phyloP scores from a whole-genome alignment of 1,140 invertebrate genomes.

The Cyclargus thomasi region DNA sequence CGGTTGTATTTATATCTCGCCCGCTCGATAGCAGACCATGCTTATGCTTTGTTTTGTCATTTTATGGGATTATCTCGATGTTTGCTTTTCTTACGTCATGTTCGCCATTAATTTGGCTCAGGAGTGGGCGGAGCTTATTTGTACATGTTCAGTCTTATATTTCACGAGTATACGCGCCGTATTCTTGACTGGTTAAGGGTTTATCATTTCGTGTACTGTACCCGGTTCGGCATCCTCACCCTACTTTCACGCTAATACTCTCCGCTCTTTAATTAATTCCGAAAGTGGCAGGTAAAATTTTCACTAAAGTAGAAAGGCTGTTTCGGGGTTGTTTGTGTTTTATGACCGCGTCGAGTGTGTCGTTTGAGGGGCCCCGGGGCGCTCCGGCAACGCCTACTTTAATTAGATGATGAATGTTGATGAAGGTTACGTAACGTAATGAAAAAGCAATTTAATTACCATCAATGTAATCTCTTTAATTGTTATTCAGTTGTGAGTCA shows the following conservation, averaged over 20 bases:
- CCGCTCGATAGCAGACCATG: not conserved
- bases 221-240: not conserved
- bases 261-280: not conserved
- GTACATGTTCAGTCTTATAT: not conserved
- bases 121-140: not conserved
- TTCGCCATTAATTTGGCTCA: not conserved
- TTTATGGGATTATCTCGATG: not conserved
- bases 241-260: not conserved
- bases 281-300: slow-evolving; percentile 1
- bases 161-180: not conserved
- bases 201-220: not conserved
- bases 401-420: slow-evolving; percentile 3
- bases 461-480: not conserved
- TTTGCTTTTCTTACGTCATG: not conserved
- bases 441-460: not conserved
- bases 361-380: not conserved
- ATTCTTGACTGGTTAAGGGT: not conserved
- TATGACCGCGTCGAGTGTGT: not conserved
- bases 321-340: not conserved
- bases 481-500: not conserved
- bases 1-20: not conserved
- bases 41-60: not conserved
- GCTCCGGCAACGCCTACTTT: not conserved
- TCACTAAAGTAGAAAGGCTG: not conserved
- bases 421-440: slow-evolving; percentile 1